Base-by-base conservation (phyloP, 2,888 invertebrate genomes). In the Tricholauxania praeusta region DNA sequence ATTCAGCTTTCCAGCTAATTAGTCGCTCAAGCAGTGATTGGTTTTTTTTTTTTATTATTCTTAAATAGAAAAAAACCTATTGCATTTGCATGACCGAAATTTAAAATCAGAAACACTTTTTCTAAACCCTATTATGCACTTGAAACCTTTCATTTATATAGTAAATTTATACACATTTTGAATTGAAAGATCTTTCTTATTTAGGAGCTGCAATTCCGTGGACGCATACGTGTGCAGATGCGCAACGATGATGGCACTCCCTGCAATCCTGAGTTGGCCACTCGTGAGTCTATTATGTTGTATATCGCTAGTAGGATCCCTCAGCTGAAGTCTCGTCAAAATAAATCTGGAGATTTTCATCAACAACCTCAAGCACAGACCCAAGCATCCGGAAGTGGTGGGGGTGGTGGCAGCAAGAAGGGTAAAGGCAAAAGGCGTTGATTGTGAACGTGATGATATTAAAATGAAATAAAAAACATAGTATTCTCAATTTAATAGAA, bases 191-290 rank as follows among this genome's bases (percentile, higher is more conserved):
- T 52, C 51, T 47, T 3, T 66, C 6, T n/a, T 7, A 85, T 85
- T 2, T 79, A 90, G 90, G 99, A 99, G 88, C 89, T 93, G 74
- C 88, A 93, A 62, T 92, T 91, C 82, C 90, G 96, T 78, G 99
- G 99, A 1, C 91, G 99, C 73, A 94, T 99, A 76, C 90, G 98
- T 71, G 93, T 99, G 0, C 98, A 99, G 84, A 88, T 99, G 74
- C 96, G 93, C 84, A 94, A 96, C 86, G 96, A 97, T 83, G 95
- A 97, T 87, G 97, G 96, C 0, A 89, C 91, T 22, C 92, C 93
- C 0, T 88, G 92, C 47, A 92, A 93, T 83, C 85, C 91, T 0
- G 91, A 93, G 53, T 94, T 93, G 81, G 89, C 93, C 1, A 91
- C 92, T 1, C 91, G 96, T 77, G 93, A 95, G 78, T 92, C 94